A percentile compares a stretch with the other conserved stretches of the same genome.
phyloP scores from a whole-genome alignment of 1,140 invertebrate species.

The Maconellicoccus hirsutus region DNA sequence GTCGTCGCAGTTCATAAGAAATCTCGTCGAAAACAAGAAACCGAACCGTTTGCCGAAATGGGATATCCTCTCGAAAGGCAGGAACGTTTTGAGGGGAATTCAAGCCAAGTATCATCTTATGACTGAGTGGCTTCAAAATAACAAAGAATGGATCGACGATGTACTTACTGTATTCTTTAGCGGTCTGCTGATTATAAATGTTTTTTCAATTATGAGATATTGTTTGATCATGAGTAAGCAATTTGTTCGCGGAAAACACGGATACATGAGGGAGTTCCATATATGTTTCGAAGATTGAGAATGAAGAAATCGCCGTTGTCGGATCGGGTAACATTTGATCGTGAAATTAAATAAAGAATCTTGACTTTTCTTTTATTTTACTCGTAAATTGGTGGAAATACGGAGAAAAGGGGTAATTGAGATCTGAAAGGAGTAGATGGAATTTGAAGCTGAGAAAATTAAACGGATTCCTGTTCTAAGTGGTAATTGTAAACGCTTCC shows the following conservation, averaged over 20 bases:
- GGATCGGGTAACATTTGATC: too few relatives aligned
- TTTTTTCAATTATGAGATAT: neutral
- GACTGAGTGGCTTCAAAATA: neutral
- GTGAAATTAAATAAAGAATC: too few relatives aligned
- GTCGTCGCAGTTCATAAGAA: too few relatives aligned
- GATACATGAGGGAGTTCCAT: neutral
- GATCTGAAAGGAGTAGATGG: neutral
- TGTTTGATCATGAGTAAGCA: neutral
- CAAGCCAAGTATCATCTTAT: neutral
- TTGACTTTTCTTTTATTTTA: too few relatives aligned
- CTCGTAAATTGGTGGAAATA: neutral
- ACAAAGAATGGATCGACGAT: constrained; percentile 13
- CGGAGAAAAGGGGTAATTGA: neutral
- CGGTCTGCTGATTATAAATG: neutral
- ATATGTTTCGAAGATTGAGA: neutral
- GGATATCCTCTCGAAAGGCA: neutral
- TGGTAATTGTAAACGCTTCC: neutral
- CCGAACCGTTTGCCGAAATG: neutral
- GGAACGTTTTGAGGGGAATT: neutral
- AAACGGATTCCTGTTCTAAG: neutral
- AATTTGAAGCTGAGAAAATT: neutral
- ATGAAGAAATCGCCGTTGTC: too few relatives aligned
- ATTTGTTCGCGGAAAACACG: neutral
- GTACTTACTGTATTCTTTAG: neutral
- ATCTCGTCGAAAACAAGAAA: neutral